Evolutionary conservation across 1,140 invertebrate genomes (phyloP).

Genomic region (Gryllus bimaculatus): DNA sequence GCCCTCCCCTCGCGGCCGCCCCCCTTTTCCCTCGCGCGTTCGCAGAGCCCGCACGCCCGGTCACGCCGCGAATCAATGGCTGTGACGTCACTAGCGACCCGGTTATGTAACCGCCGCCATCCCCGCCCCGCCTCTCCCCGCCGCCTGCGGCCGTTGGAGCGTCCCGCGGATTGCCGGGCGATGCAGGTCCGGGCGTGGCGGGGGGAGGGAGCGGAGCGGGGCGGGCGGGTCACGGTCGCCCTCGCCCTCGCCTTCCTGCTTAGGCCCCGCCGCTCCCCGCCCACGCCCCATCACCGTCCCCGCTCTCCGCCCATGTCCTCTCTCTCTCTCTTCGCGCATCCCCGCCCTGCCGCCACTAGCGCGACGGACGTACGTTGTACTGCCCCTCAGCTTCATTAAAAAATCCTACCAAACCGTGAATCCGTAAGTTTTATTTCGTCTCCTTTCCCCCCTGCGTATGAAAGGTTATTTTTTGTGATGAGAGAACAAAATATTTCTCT

Average conservation of each 20-base stretch:
- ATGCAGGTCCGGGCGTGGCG: background rate
- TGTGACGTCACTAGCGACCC: background rate
- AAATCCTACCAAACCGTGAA: too few species aligned
- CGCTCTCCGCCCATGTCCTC: background rate
- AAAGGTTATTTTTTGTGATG: too few species aligned
- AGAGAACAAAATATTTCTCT: too few species aligned
- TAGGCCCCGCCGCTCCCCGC: background rate
- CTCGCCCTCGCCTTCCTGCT: background rate
- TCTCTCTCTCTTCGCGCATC: background rate
- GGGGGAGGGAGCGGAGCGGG: too few species aligned
- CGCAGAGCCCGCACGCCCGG: background rate
- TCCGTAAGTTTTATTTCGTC: too few species aligned
- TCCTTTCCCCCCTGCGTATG: too few species aligned
- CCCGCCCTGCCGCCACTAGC: too few species aligned
- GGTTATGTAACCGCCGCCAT: background rate
- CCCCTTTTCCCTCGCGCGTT: background rate
- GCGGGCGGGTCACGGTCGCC: background rate
- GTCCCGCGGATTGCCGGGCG: background rate
- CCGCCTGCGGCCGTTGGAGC: background rate
- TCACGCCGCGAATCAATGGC: constrained; percentile 2
- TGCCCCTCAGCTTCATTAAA: too few species aligned
- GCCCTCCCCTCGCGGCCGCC: background rate
- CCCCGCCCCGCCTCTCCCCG: background rate
- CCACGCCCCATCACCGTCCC: background rate
- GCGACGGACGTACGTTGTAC: too few species aligned